Evolutionary conservation across 1,140 invertebrate species (phyloP).

Genomic region (Ladona fulva): DNA sequence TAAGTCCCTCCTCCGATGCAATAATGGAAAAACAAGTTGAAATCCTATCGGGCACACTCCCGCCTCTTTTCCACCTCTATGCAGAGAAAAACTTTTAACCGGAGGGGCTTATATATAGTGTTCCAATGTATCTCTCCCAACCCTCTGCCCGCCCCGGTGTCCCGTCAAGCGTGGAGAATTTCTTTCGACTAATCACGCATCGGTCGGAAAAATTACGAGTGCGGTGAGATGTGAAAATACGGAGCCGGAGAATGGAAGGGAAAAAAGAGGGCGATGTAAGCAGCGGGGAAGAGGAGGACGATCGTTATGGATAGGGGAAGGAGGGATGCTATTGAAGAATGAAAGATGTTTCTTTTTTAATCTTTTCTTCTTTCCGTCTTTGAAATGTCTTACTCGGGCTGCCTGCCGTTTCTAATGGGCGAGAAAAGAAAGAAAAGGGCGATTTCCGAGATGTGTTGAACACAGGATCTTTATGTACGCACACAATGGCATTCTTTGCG

Average conservation of each 20-base stretch:
- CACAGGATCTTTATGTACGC: too few species aligned
- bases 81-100: neutral
- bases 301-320: neutral
- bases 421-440: too few species aligned
- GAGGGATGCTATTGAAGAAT: neutral
- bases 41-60: neutral
- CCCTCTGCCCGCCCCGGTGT: neutral
- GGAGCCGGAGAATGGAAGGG: neutral
- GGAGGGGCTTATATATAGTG: neutral
- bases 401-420: too few species aligned
- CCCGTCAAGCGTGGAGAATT: slow-evolving; percentile 2
- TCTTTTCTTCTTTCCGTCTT: neutral
- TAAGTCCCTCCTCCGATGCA: neutral
- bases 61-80: neutral
- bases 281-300: neutral
- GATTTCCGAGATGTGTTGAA: too few species aligned
- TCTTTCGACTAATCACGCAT: slow-evolving; percentile 6
- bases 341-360: neutral
- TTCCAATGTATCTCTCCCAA: neutral
- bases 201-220: neutral
- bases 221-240: neutral
- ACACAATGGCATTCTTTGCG: too few species aligned
- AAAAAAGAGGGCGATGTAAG: neutral
- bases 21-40: slow-evolving; percentile 10
- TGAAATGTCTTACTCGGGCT: too few species aligned